Percentiles rank a stretch among this genome's conserved stretches.
These are phyloP conservation scores for Diplodus puntazzo DNA, from an alignment of 2,797 vertebrate genomes.

Conservation along the genomic window DNA sequence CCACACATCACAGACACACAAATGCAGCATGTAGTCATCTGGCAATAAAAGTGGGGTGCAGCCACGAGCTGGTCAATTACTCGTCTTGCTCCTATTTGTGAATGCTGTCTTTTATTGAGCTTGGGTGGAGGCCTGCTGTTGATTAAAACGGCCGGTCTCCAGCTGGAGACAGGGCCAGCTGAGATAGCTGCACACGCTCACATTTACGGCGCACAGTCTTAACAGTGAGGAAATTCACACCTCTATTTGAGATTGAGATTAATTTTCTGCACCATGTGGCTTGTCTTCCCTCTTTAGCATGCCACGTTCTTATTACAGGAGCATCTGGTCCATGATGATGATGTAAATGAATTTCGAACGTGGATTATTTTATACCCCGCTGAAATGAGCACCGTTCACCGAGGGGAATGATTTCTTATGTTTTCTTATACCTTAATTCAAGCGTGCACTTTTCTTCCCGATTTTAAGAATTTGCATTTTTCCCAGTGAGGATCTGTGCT, in stretches of 20 bases:
- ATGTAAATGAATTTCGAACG: slow-evolving; percentile 82
- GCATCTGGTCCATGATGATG: slow-evolving; percentile 83
- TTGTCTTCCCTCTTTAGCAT: slow-evolving; percentile 81
- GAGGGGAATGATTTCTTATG: slow-evolving; percentile 60
- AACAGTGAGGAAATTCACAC: slow-evolving; percentile 78
- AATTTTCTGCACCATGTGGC: slow-evolving; percentile 84
- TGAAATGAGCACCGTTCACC: slow-evolving; percentile 72
- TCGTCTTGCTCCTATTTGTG: slow-evolving; percentile 79
- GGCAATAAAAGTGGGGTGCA: slow-evolving; percentile 79
- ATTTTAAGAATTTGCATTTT: slow-evolving; percentile 71
- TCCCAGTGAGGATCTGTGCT: slow-evolving; percentile 57
- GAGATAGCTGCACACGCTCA: slow-evolving; percentile 73
- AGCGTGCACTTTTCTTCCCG: slow-evolving; percentile 59
- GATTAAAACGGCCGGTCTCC: slow-evolving; percentile 83
- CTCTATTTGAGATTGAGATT: slow-evolving; percentile 82
- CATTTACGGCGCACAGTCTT: slow-evolving; percentile 66
- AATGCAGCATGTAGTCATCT: slow-evolving; percentile 72
- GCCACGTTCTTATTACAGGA: slow-evolving; percentile 74
- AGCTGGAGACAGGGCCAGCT: slow-evolving; percentile 77
- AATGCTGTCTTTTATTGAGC: slow-evolving; percentile 84
- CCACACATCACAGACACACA: slow-evolving; percentile 45
- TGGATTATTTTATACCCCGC: slow-evolving; percentile 77
- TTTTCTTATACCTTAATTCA: slow-evolving; percentile 77
- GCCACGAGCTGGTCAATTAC: slow-evolving; percentile 78
- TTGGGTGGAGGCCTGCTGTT: slow-evolving; percentile 80